phyloP scores from a whole-genome alignment of 2,113 vertebrate species.

The Vanacampus margaritifer region DNA sequence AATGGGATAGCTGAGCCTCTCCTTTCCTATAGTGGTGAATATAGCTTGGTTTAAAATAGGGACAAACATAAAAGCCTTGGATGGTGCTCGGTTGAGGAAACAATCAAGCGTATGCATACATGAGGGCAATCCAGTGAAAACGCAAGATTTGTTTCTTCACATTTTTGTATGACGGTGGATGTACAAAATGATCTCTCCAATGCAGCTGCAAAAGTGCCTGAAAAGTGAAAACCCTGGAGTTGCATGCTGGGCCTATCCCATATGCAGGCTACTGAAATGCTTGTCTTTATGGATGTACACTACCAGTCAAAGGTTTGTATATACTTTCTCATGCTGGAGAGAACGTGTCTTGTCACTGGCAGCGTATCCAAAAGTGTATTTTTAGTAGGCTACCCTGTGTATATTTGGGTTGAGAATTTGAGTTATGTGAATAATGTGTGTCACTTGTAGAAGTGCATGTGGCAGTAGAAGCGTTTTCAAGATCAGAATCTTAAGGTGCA shows the following conservation, averaged over 20 bases:
- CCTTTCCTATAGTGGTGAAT: conserved; percentile 10
- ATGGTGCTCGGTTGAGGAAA: background rate
- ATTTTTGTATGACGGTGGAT: background rate
- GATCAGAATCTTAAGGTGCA: background rate
- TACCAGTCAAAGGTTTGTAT: background rate
- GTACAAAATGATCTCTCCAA: background rate
- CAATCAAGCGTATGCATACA: background rate
- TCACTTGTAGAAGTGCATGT: background rate
- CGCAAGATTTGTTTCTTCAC: background rate
- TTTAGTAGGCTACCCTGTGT: background rate
- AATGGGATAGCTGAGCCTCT: conserved; percentile 7
- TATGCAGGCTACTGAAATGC: background rate
- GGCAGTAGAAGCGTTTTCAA: background rate
- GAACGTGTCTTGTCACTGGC: background rate
- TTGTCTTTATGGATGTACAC: background rate
- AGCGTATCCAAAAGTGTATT: background rate
- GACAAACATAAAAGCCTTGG: conserved; percentile 19
- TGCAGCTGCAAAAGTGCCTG: too few species aligned
- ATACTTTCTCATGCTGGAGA: background rate
- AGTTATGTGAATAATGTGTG: background rate
- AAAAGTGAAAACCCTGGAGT: background rate
- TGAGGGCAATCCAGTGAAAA: background rate
- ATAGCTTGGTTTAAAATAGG: conserved; percentile 10
- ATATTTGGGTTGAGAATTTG: background rate
- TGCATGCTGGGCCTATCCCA: background rate